Base-by-base conservation (phyloP, 2,113 vertebrate species). In the Calcarius ornatus region DNA sequence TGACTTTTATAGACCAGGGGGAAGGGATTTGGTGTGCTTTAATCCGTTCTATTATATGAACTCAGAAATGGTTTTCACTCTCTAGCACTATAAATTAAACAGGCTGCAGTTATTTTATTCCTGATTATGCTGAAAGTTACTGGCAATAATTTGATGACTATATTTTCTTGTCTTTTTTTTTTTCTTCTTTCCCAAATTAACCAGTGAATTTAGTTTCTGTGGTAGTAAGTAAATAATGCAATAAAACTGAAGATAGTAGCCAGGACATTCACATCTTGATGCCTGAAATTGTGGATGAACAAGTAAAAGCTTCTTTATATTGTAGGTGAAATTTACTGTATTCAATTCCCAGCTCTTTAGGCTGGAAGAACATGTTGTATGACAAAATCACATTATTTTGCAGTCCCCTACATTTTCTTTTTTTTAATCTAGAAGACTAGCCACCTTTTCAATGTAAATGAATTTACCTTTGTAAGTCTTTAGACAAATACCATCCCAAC, bases 1-100 rank as follows among this genome's bases (percentile, higher is more conserved):
- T 96, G 95, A 95, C 96, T 97, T 96, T 96, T 96, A 96, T 81
- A 94, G 95, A 90, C 82, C 15, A 2, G 21, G 81, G 86, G 88
- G 75, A 81, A 93, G 86, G 94, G 94, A 94, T 92, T 86, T 90
- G 86, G 88, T 96, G 78, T 90, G 80, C 90, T 96, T 94, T 90
- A 95, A 93, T 95, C 94, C 61, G 30, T 96, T 93, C 88, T 92
- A 83, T 91, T 95, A 85, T 76, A 77, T 75, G 92, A 96, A 94
- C 82, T 90, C 82, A 76, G 85, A 93, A 90, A 96, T 78, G 83
- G 88, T 75, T 96, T 93, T 88, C 76, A 94, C 65, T 94, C 79
- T 42, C 76, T 42, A n/a, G 86, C 30, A 25, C 86, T 81, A 88
- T 84, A 92, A 95, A 96, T 92, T 83, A 93, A 86, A 45, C 76